Conservation (phyloP, 2,888 invertebrate genomes). For the Drosophila mimica region DNA sequence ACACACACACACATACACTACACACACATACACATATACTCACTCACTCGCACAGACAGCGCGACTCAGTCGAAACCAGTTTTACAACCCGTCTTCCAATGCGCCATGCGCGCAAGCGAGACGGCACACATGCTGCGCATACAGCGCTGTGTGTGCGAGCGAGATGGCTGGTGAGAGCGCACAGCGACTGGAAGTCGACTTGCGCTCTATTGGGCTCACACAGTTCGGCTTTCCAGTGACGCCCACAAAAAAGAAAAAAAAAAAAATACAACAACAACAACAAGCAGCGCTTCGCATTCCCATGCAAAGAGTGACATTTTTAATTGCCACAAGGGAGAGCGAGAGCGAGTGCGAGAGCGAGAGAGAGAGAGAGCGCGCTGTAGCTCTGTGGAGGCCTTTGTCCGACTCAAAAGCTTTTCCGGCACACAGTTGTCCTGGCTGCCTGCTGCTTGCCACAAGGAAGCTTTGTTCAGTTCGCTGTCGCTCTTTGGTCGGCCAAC, state of each 20-base stretch:
- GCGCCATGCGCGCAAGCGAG: constrained; percentile 45
- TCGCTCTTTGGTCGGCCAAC: constrained; percentile 75
- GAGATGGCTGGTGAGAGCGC: constrained; percentile 50
- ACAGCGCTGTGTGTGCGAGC: constrained; percentile 20
- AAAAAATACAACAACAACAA: background rate
- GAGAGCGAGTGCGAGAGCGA: constrained; percentile 55
- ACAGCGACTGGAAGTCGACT: constrained; percentile 71
- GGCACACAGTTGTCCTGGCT: constrained; percentile 19
- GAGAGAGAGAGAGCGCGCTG: constrained; percentile 53
- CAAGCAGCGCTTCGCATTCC: constrained; percentile 53
- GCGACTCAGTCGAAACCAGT: constrained; percentile 63
- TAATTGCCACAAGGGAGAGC: constrained; percentile 69
- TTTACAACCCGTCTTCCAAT: constrained; percentile 68
- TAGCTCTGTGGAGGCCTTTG: constrained; percentile 30
- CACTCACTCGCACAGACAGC: constrained; percentile 12
- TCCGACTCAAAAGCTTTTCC: constrained; percentile 30
- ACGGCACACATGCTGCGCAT: constrained; percentile 23
- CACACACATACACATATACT: constrained; percentile 14
- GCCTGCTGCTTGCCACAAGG: constrained; percentile 39
- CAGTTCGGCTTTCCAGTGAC: constrained; percentile 74
- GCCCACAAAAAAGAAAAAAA: constrained; percentile 65
- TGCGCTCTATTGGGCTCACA: constrained; percentile 77
- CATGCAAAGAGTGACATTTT: constrained; percentile 81
- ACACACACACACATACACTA: constrained; percentile 16
- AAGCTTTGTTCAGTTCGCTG: constrained; percentile 75